These are phyloP conservation scores for Anthrax anthrax DNA, from an alignment of 2,888 invertebrate species.

Conservation along the genomic window DNA sequence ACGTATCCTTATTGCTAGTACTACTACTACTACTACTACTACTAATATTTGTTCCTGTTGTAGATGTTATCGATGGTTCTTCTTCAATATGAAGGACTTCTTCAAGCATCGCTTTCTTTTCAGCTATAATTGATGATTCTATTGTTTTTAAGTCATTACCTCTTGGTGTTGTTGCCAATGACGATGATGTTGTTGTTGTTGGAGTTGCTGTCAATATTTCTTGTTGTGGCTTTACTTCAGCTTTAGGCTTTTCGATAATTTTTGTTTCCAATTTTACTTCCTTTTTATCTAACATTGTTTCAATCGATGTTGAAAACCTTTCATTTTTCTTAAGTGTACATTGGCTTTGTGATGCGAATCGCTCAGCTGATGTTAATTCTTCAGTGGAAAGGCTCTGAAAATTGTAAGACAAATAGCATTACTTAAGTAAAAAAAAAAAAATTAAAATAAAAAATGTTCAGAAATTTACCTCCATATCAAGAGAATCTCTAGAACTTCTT, in stretches of 20 bases:
- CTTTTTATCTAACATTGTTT: slow-evolving; percentile 11
- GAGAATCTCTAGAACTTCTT: slow-evolving; percentile 20
- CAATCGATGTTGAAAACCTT: slow-evolving; percentile 13
- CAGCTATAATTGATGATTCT: slow-evolving; percentile 4
- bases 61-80: slow-evolving; percentile 9
- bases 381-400: slow-evolving; percentile 32
- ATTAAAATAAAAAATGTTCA: neutral
- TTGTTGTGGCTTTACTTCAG: slow-evolving; percentile 14
- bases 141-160: neutral
- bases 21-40: neutral
- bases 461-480: slow-evolving; percentile 19
- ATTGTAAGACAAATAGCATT: no score
- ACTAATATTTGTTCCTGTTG: neutral
- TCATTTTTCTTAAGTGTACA: slow-evolving; percentile 58
- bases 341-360: slow-evolving; percentile 65
- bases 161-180: neutral
- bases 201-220: slow-evolving; percentile 9
- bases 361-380: slow-evolving; percentile 59
- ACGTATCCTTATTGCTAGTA: slow-evolving; percentile 3
- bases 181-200: no score
- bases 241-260: slow-evolving; percentile 15
- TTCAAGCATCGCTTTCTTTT: slow-evolving; percentile 11
- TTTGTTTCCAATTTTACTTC: slow-evolving; percentile 13
- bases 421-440: slow-evolving; percentile 23
- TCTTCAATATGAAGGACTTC: slow-evolving; percentile 16